Evolutionary conservation across 2,888 invertebrate species (phyloP), one percentile per base, ranked within the genome.

Genomic region (Lottia gigantea): DNA sequence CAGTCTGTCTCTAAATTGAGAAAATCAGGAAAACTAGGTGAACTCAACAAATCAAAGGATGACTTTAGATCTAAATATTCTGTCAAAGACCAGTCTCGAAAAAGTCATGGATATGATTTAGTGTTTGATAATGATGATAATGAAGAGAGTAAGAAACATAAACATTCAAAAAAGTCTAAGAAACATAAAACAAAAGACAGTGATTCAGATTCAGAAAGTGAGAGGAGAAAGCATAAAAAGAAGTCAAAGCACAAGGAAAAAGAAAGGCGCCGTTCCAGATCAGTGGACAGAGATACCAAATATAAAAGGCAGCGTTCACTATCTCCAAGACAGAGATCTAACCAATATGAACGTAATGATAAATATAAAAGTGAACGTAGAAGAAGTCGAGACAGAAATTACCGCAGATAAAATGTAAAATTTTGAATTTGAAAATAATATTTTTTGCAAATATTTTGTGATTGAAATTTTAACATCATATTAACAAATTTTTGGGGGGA

Each of bases 1-100:
- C 99, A 99, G 88, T 98, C 98, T 66, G 98, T 99, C 0, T 93
- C 98, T 1, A 46, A 26, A n/a, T 16, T 66, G 11, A 19, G 25
- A 46, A 49, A 46, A 2, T 25, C 47, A 0, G 47, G n/a, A 15
- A 49, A 46, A 15, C 72, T 73, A 23, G 67, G 70, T 15, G 66
- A 62, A 55, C 40, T 66, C 46, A 74, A 80, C 16, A 70, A 77
- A n/a, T 67, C 72, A 8, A 66, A 70, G 11, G 76, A 74, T 25
- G 68, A 70, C 16, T 76, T 78, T 67, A 67, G 75, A 15, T 77
- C 81, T 16, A 75, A 78, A 31, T 83, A 80, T 68, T 75, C 75
- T 16, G 77, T 85, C 46, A 83, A 83, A 64, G 80, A 82, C 65
- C 78, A 74, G 26, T 76, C 79, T 16, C 73, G 80, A 55, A 76